phyloP scores from a whole-genome alignment of 1,140 invertebrate species.

The Calycopis cecrops region DNA sequence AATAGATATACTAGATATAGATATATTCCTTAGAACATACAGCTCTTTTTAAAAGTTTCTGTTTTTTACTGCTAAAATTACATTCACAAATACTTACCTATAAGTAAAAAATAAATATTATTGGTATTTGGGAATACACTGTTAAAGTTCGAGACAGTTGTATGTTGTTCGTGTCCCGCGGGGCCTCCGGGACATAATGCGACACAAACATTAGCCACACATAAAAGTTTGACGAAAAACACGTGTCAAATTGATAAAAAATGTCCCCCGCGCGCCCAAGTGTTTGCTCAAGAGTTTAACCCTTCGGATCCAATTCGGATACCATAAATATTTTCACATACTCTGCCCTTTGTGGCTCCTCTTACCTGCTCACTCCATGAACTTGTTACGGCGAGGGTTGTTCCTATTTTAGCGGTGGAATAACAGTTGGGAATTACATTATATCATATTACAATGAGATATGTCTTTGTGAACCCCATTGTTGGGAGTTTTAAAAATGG shows the following conservation, averaged over 20 bases:
- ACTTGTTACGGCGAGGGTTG: not conserved
- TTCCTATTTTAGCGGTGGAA: too few relatives aligned
- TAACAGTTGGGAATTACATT: too few relatives aligned
- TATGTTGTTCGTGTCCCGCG: not conserved
- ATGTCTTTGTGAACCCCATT: too few relatives aligned
- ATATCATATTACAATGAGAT: too few relatives aligned
- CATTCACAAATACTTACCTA: too few relatives aligned
- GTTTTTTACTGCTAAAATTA: too few relatives aligned
- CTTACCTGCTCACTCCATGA: conserved; percentile 5
- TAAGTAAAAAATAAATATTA: too few relatives aligned
- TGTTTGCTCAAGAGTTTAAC: conserved; percentile 35
- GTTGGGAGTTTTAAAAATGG: too few relatives aligned
- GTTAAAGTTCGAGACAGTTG: conserved; percentile 1
- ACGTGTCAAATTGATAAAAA: conserved; percentile 14
- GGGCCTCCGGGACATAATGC: not conserved
- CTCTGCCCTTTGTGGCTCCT: conserved; percentile 22
- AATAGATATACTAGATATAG: too few relatives aligned
- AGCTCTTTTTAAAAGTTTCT: too few relatives aligned
- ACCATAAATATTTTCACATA: conserved; percentile 47
- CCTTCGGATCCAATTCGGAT: conserved; percentile 42
- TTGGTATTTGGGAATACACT: not conserved
- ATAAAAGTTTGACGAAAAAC: conserved; percentile 1
- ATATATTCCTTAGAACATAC: too few relatives aligned
- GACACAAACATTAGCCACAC: conserved; percentile 2
- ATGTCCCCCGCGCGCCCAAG: conserved; percentile 21